Conservation (phyloP, 2,113 vertebrate genomes). For the Anser cygnoides region DNA sequence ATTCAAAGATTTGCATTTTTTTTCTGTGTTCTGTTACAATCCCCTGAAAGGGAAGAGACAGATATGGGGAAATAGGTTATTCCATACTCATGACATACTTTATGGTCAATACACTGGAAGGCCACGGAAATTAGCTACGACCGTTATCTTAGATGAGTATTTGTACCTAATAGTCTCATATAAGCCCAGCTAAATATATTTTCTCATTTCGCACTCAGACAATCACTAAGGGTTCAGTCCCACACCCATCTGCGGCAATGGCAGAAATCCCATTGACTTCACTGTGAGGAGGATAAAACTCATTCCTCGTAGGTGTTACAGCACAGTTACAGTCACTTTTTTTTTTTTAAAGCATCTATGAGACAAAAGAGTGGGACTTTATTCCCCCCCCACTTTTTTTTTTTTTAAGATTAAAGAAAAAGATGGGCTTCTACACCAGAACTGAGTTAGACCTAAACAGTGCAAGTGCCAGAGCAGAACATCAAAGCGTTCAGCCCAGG, state of each 20-base stretch:
- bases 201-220: conserved; percentile 58
- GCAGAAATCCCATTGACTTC: conserved; percentile 50
- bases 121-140: neutral
- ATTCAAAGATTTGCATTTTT: neutral
- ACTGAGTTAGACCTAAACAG: neutral
- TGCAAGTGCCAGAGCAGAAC: neutral
- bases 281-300: neutral
- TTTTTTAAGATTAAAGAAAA: neutral
- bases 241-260: conserved; percentile 51
- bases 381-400: neutral
- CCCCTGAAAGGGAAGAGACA: neutral
- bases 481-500: neutral
- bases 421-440: neutral
- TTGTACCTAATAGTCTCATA: conserved; percentile 27
- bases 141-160: conserved; percentile 5
- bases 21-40: neutral
- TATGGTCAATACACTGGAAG: neutral
- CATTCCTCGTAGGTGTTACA: neutral
- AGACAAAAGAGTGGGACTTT: neutral
- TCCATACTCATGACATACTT: neutral
- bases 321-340: neutral
- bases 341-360: neutral
- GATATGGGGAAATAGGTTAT: neutral
- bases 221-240: conserved; percentile 34
- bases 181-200: conserved; percentile 42